phyloP scores from a whole-genome alignment of 1,140 invertebrate species.

The Pseudachorutes palmiensis region DNA sequence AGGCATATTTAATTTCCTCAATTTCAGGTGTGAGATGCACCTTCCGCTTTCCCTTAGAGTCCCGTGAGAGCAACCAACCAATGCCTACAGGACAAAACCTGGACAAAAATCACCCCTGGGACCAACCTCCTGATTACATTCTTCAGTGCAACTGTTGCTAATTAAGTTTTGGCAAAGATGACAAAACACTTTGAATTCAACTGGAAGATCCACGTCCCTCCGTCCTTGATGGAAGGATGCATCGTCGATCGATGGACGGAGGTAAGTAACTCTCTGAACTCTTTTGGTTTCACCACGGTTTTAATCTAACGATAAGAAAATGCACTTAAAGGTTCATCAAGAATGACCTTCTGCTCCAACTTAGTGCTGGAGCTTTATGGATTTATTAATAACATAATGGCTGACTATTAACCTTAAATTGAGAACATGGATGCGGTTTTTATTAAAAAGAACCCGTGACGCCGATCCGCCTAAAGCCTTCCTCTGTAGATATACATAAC shows the following conservation, averaged over 20 bases:
- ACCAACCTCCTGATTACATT: neutral
- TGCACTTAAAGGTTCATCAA: too few species aligned
- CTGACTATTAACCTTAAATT: too few species aligned
- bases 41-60: neutral
- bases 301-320: too few species aligned
- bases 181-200: slow-evolving; percentile 98
- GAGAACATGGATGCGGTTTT: too few species aligned
- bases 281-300: too few species aligned
- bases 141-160: neutral
- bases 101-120: neutral
- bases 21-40: neutral
- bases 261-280: slow-evolving; percentile 47
- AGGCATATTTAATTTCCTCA: neutral
- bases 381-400: too few species aligned
- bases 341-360: too few species aligned
- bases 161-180: slow-evolving; percentile 53
- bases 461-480: too few species aligned
- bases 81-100: neutral
- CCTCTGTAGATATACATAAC: too few species aligned
- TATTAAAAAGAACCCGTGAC: too few species aligned
- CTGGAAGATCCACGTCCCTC: slow-evolving; percentile 90
- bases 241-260: slow-evolving; percentile 95
- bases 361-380: too few species aligned
- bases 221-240: slow-evolving; percentile 70
- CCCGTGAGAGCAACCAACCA: neutral